These are phyloP conservation scores for Pituophis catenifer DNA, from an alignment of 2,113 vertebrate genomes.

Conservation along the genomic window DNA sequence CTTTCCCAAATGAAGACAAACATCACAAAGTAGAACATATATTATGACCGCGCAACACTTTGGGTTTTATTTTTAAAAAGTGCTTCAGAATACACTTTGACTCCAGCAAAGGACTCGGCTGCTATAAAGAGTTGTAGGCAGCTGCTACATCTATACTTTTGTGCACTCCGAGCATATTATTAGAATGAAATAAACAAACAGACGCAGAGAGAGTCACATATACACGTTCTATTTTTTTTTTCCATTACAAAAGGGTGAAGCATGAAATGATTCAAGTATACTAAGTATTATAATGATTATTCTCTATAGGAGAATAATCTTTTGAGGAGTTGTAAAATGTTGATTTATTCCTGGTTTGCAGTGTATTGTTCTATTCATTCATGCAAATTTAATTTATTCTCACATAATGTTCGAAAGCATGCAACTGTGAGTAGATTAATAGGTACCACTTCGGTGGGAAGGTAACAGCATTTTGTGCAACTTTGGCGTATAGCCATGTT, in stretches of 20 bases:
- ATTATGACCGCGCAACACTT: neutral
- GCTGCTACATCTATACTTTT: neutral
- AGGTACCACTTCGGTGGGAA: neutral
- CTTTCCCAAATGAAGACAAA: neutral
- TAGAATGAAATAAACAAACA: neutral
- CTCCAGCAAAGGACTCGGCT: neutral
- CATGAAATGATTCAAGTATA: neutral
- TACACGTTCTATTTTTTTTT: neutral
- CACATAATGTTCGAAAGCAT: neutral
- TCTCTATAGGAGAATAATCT: neutral
- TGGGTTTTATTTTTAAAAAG: neutral
- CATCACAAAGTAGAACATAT: neutral
- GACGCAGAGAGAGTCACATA: neutral
- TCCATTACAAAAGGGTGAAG: neutral
- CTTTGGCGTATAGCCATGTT: neutral
- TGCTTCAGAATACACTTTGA: neutral
- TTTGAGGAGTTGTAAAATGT: neutral
- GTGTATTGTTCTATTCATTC: neutral
- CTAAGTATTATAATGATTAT: neutral
- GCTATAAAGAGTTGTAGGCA: neutral
- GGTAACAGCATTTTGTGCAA: neutral
- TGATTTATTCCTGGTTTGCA: neutral
- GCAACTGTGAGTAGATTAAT: neutral
- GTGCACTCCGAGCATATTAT: neutral
- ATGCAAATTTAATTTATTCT: neutral